Evolutionary conservation across 2,797 vertebrate species (phyloP).

Genomic region (Bradypus variegatus): DNA sequence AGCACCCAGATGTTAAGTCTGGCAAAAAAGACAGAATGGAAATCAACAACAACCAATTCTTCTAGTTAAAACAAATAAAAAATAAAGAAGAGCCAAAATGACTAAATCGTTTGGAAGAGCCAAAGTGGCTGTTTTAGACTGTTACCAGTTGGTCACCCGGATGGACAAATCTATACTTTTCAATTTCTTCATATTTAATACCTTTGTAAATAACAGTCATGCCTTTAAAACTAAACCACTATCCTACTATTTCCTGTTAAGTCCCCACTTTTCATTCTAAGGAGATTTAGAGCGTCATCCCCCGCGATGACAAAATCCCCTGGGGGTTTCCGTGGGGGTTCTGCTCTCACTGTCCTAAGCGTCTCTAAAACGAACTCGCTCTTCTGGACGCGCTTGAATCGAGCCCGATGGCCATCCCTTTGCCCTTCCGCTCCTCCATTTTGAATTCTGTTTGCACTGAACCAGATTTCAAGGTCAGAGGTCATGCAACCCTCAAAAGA

Average conservation of each 20-base stretch:
- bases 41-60: slow-evolving; percentile 27
- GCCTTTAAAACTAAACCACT: slow-evolving; percentile 44
- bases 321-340: slow-evolving; percentile 43
- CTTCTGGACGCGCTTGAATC: neutral
- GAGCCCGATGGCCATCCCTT: slow-evolving; percentile 13
- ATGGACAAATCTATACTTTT: slow-evolving; percentile 6
- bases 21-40: slow-evolving; percentile 65
- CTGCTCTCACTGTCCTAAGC: slow-evolving; percentile 39
- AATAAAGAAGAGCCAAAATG: neutral
- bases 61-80: neutral
- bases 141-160: slow-evolving; percentile 16
- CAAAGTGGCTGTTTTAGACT: slow-evolving; percentile 40
- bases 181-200: slow-evolving; percentile 16
- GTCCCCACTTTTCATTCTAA: slow-evolving; percentile 34
- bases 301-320: neutral
- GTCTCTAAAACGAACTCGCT: neutral
- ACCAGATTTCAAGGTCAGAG: slow-evolving; percentile 49
- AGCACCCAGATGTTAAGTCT: slow-evolving; percentile 68
- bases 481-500: slow-evolving; percentile 52
- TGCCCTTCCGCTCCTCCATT: slow-evolving; percentile 36
- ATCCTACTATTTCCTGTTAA: slow-evolving; percentile 12
- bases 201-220: slow-evolving; percentile 47
- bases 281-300: neutral
- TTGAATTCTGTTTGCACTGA: slow-evolving; percentile 37
- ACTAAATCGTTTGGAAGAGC: slow-evolving; percentile 52